phyloP scores from a whole-genome alignment of 2,113 vertebrate species.

The Anhinga anhinga region DNA sequence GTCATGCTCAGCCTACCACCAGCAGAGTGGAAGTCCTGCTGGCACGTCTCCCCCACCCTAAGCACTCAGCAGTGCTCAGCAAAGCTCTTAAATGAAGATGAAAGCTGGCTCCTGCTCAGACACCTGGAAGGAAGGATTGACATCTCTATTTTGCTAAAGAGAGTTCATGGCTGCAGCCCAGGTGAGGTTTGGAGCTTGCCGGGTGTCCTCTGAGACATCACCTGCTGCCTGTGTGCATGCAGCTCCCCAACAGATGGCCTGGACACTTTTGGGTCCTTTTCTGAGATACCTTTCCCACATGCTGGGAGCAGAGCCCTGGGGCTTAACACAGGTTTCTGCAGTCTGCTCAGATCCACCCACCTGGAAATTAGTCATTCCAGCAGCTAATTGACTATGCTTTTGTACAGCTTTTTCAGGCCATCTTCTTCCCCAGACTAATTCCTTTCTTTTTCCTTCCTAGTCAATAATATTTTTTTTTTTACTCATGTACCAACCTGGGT shows the following conservation, averaged over 20 bases:
- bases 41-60: neutral
- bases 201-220: neutral
- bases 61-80: neutral
- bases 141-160: neutral
- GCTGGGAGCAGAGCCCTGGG: neutral
- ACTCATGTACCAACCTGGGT: neutral
- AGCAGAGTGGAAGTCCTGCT: neutral
- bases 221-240: neutral
- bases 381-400: constrained; percentile 22
- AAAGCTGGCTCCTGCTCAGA: neutral
- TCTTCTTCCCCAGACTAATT: neutral
- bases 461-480: neutral
- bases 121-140: neutral
- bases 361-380: constrained; percentile 56
- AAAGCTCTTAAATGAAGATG: neutral
- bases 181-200: neutral
- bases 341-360: constrained; percentile 46
- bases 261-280: neutral
- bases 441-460: neutral
- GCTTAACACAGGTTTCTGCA: neutral
- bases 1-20: neutral
- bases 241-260: neutral
- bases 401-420: neutral
- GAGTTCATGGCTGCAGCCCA: rapidly evolving
- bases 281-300: neutral